A percentile compares a stretch with the other conserved stretches of the same genome.
Conservation (phyloP, 1,140 invertebrate genomes). For the Pararge aegeria region DNA sequence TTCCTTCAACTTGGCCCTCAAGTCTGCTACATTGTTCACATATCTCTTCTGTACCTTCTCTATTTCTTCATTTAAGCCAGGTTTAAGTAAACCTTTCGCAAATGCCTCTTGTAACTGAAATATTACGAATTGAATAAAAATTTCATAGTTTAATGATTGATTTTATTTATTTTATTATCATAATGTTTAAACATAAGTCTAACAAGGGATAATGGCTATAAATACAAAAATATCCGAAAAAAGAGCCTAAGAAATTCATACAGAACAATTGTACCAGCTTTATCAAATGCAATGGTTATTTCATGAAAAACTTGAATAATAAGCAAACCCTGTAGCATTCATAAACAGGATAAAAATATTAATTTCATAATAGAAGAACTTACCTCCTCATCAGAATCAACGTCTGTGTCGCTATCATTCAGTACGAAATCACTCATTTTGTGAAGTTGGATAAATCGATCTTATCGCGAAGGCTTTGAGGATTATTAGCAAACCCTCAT, state of each 20-base stretch:
- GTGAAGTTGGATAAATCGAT: not conserved
- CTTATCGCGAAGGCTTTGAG: too few relatives aligned
- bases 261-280: too few relatives aligned
- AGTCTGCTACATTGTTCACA: conserved; percentile 85
- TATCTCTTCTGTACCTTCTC: conserved; percentile 80
- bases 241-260: too few relatives aligned
- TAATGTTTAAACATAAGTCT: too few relatives aligned
- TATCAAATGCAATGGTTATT: too few relatives aligned
- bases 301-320: too few relatives aligned
- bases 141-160: not conserved
- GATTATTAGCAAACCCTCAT: too few relatives aligned
- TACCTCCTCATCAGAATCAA: conserved; percentile 74
- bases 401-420: conserved; percentile 66
- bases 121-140: conserved; percentile 11
- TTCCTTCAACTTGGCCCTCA: conserved; percentile 87
- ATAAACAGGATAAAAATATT: too few relatives aligned
- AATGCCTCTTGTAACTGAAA: conserved; percentile 91
- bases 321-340: too few relatives aligned
- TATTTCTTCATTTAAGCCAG: conserved; percentile 88
- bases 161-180: not conserved
- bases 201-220: too few relatives aligned
- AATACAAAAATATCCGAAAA: too few relatives aligned
- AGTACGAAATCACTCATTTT: conserved; percentile 64
- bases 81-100: conserved; percentile 88
- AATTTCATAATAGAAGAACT: too few relatives aligned